Evolutionary conservation across 2,113 vertebrate genomes (phyloP), one percentile per base, ranked within the genome.

Genomic region (Spilogale gracilis): DNA sequence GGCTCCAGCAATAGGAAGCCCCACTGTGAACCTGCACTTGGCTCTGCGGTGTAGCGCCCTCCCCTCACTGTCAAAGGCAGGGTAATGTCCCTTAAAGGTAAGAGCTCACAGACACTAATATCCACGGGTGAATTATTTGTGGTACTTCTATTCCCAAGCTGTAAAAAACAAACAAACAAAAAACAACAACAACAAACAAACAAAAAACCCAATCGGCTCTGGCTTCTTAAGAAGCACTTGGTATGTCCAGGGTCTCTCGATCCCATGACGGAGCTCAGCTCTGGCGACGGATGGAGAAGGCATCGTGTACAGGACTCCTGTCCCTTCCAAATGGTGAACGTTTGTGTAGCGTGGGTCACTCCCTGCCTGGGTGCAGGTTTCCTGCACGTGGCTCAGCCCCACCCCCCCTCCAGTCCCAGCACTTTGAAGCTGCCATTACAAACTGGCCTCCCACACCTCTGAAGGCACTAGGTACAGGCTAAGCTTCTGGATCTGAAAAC

Each of bases 291-390:
- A n/a, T 0, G 20, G 52, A 25, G n/a, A 54, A 56, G 85, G 82
- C 56, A 23, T 38, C 0, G 43, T 13, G 43, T 45, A 2, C 16
- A 3, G 3, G n/a, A 61, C 63, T 23, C 25, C 0, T 0, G n/a
- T 27, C n/a, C 14, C 58, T 69, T n/a, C 71, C 45, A 12, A 17
- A 56, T 43, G 17, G 52, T 50, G 83, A 74, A n/a, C 8, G 30
- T 6, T 27, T 18, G 50, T 32, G 11, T 9, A 12, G n/a, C 14
- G 9, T 50, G 43, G 32, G 18, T 1, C 13, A 54, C 11, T 60
- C 58, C 38, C 58, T 9, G 52, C 11, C 32, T n/a, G 9, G 20
- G 9, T 45, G 38, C 50, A 27, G 45, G 45, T 23, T 32, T 76
- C 60, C 48, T n/a, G 6, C 32, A 38, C 3, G 60, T 25, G 52